A percentile compares a stretch with the other conserved stretches of the same genome.
Conservation (phyloP, 2,888 invertebrate species). For the Orthosia cruda region DNA sequence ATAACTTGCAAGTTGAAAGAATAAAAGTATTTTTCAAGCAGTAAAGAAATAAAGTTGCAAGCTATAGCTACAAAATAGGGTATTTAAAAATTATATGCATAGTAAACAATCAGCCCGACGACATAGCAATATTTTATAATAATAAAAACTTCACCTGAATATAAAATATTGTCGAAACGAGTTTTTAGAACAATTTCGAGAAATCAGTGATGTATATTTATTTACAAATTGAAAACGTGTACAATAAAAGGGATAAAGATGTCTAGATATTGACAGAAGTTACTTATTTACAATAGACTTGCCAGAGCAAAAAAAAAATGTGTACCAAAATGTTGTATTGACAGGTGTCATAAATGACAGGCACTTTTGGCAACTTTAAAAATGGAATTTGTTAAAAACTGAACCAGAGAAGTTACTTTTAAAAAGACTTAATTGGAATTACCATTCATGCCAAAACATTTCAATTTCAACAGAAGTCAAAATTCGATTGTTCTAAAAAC, state of each 20-base stretch:
- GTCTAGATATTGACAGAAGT: not conserved
- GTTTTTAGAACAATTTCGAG: conserved; percentile 57
- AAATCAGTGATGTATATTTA: not conserved
- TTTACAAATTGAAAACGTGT: conserved; percentile 6
- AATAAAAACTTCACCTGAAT: conserved; percentile 37
- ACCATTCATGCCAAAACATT: not conserved
- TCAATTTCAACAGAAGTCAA: not conserved
- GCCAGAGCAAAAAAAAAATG: too few species aligned
- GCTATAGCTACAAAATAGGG: conserved; percentile 61
- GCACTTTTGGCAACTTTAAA: too few species aligned
- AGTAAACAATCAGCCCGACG: conserved; percentile 55
- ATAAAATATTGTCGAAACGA: conserved; percentile 21
- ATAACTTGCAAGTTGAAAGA: not conserved
- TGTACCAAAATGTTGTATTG: not conserved
- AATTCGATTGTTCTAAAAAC: conserved; percentile 52
- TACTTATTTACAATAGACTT: not conserved
- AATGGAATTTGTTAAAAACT: not conserved
- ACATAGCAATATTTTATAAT: conserved; percentile 36
- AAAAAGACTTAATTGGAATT: not conserved
- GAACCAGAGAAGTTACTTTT: not conserved
- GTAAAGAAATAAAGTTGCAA: conserved; percentile 55
- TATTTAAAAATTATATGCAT: conserved; percentile 50
- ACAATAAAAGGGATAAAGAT: not conserved
- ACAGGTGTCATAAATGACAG: not conserved
- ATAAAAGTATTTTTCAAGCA: conserved; percentile 50